Percentiles rank a stretch among this genome's conserved stretches.
Evolutionary conservation across 2,888 invertebrate genomes (phyloP).

Genomic region (Cepaea hortensis): DNA sequence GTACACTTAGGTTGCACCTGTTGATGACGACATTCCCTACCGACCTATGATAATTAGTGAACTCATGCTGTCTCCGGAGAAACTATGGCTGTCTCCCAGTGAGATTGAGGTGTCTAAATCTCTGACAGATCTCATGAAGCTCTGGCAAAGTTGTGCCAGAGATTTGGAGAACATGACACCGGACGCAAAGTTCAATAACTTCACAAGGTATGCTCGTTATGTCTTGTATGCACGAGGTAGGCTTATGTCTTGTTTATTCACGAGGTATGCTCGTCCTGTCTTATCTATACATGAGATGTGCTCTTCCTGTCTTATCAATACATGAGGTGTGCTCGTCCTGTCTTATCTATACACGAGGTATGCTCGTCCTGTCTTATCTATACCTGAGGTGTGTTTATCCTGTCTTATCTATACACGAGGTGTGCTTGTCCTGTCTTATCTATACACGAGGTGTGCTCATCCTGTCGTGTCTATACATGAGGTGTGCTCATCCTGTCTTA

Average conservation of each 20-base stretch:
- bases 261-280: too few relatives aligned
- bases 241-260: background rate
- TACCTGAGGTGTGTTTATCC: too few relatives aligned
- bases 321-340: too few relatives aligned
- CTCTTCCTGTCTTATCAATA: too few relatives aligned
- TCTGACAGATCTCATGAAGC: slow-evolving; percentile 1
- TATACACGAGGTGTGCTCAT: too few relatives aligned
- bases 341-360: too few relatives aligned
- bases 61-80: slow-evolving; percentile 15
- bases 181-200: slow-evolving; percentile 35
- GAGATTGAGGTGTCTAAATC: background rate
- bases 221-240: background rate
- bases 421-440: too few relatives aligned
- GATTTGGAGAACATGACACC: slow-evolving; percentile 44
- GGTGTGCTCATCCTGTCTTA: too few relatives aligned
- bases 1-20: background rate
- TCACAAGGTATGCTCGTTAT: slow-evolving; percentile 32
- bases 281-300: too few relatives aligned
- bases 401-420: too few relatives aligned
- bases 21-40: slow-evolving; percentile 33
- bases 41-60: slow-evolving; percentile 32
- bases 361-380: too few relatives aligned
- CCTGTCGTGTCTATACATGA: too few relatives aligned
- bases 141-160: slow-evolving; percentile 37
- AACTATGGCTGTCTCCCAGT: background rate